A percentile compares a stretch with the other conserved stretches of the same genome.
Evolutionary conservation across 2,113 vertebrate genomes (phyloP).

Genomic region (Myotis yumanensis): DNA sequence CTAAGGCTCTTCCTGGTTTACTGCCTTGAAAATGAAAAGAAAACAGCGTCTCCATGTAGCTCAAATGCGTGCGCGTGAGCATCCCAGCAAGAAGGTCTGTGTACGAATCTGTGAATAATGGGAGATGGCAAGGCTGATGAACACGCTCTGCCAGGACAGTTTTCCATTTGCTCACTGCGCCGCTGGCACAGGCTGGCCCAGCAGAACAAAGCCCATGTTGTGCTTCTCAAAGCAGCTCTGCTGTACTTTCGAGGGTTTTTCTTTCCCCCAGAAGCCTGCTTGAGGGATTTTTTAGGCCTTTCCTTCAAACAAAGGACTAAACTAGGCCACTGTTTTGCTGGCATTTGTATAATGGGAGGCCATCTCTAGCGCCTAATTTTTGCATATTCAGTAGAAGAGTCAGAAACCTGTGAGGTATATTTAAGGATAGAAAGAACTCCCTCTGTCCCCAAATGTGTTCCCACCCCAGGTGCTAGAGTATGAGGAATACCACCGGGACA

Average conservation of each 20-base stretch:
- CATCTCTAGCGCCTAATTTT: neutral
- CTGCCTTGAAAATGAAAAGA: constrained; percentile 25
- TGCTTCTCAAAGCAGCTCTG: constrained; percentile 74
- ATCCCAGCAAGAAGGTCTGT: constrained; percentile 4
- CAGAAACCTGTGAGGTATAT: neutral
- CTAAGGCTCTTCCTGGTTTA: constrained; percentile 23
- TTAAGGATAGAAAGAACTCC: neutral
- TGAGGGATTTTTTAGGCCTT: constrained; percentile 66
- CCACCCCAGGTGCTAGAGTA: fast-evolving
- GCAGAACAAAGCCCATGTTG: constrained; percentile 79
- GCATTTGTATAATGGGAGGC: neutral
- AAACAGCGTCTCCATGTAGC: neutral
- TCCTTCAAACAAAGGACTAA: constrained; percentile 66
- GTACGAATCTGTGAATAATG: neutral
- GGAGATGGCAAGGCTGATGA: neutral
- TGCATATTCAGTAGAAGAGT: neutral
- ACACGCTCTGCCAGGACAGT: neutral
- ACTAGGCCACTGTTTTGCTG: constrained; percentile 46
- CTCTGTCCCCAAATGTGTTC: neutral
- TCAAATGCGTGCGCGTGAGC: neutral
- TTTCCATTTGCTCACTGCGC: constrained; percentile 76
- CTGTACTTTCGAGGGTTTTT: constrained; percentile 77
- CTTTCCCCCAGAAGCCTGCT: constrained; percentile 54
- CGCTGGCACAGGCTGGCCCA: constrained; percentile 55
- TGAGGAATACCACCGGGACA: neutral